Evolutionary conservation across 2,888 invertebrate genomes (phyloP), one percentile per base, ranked within the genome.

Genomic region (Rotaria macrura): DNA sequence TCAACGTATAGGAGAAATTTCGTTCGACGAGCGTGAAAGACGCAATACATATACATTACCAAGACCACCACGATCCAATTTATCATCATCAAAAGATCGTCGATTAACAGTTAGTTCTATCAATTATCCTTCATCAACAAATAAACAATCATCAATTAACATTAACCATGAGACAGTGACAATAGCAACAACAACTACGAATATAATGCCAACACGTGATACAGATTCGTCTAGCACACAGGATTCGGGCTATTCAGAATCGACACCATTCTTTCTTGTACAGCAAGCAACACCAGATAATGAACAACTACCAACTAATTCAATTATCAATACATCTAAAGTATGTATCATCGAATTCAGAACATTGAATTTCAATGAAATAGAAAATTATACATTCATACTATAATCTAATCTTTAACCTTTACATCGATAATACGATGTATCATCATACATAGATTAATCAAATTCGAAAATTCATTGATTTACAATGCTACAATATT

Each of bases 181-280:
- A 43, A 43, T 6, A 20, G 3, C 29, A 20, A n/a, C n/a, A n/a
- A n/a, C n/a, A n/a, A n/a, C n/a, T 49, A 49, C 14, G 14, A 49
- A 0, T 49, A 14, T 49, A 17, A 65, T 65, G 29, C 29, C n/a
- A 65, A 10, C 29, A 43, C 79, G 79, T 23, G 79, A 79, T 79
- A 79, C 79, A 23, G 79, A 79, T 79, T 79, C 79, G 14, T 79
- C 79, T 6, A 79, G 79, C 43, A 79, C 79, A 14, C 79, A 79
- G 43, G 79, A 79, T 79, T 79, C 79, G 6, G 79, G 79, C 14
- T 79, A n/a, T 79, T 79, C 79, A n/a, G 79, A 79, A 14, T 65
- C 65, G 7, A 65, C 65, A 34, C 79, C 79, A 6, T 79, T 43
- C 14, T 79, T 79, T 79, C 79, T 79, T n/a, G 79, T 79, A 25